Conservation (phyloP, 64 coral and sea anemone species). For the Hydrozoanthus tunicans region DNA sequence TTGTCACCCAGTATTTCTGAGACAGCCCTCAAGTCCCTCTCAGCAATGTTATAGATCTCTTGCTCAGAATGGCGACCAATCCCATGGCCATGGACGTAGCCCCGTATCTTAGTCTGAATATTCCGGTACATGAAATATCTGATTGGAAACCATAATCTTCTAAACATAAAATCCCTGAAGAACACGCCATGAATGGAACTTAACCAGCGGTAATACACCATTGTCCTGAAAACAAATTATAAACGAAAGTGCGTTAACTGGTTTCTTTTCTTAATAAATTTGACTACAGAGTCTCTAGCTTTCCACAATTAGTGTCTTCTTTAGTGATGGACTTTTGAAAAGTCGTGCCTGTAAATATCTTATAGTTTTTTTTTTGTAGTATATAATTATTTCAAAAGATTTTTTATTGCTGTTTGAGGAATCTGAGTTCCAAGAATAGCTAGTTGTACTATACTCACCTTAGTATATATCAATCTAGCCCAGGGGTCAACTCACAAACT, state of each 20-base stretch:
- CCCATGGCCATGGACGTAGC: slow-evolving; percentile 18
- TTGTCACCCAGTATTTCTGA: slow-evolving; percentile 9
- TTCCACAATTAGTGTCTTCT: no score
- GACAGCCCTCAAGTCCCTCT: slow-evolving; percentile 14
- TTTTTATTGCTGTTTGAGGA: no score
- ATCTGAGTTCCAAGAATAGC: no score
- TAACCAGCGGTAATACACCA: slow-evolving; percentile 24
- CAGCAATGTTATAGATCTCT: slow-evolving; percentile 28
- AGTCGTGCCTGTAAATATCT: no score
- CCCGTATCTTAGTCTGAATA: not conserved
- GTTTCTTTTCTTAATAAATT: no score
- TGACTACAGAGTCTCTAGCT: no score
- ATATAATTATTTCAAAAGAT: no score
- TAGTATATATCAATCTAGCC: no score
- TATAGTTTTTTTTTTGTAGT: no score
- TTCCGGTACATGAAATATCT: not conserved
- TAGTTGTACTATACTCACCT: no score
- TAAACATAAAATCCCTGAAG: not conserved
- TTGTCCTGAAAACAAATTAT: not conserved
- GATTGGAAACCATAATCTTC: not conserved
- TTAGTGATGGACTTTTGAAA: no score
- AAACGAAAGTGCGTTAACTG: not conserved
- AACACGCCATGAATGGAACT: not conserved
- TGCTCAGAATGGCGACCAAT: slow-evolving; percentile 35
- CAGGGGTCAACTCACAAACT: no score